Evolutionary conservation across 2,797 vertebrate species (phyloP).

Genomic region (Sebastiscus albofasciatus): DNA sequence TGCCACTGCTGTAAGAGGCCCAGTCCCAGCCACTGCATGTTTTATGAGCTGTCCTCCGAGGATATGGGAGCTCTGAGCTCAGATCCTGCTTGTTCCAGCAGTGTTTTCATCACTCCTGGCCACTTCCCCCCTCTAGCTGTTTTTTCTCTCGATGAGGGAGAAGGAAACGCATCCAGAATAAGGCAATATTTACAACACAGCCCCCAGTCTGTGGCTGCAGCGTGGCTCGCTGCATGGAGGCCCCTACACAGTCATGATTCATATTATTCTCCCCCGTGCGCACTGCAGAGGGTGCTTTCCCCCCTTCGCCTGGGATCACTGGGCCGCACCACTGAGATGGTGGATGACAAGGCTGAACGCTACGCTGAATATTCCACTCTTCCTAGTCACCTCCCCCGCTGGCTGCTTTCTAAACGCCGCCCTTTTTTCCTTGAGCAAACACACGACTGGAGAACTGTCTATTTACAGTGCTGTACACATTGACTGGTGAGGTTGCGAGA

Average conservation of each 20-base stretch:
- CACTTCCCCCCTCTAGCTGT: slow-evolving; percentile 30
- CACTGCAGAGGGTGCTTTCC: slow-evolving; percentile 44
- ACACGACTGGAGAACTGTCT: slow-evolving; percentile 35
- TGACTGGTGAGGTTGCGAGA: not conserved
- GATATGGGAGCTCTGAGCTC: slow-evolving; percentile 74
- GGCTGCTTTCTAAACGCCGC: slow-evolving; percentile 50
- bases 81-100: slow-evolving; percentile 79
- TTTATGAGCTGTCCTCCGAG: slow-evolving; percentile 84
- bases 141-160: slow-evolving; percentile 37
- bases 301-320: slow-evolving; percentile 47
- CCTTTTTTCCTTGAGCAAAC: slow-evolving; percentile 60
- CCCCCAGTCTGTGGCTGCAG: slow-evolving; percentile 42
- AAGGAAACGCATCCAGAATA: slow-evolving; percentile 63
- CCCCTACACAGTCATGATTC: slow-evolving; percentile 57
- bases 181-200: slow-evolving; percentile 58
- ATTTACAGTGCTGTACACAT: slow-evolving; percentile 41
- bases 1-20: slow-evolving; percentile 72
- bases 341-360: slow-evolving; percentile 63
- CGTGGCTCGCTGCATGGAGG: slow-evolving; percentile 20
- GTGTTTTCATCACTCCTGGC: slow-evolving; percentile 73
- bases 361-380: slow-evolving; percentile 52
- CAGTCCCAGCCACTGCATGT: slow-evolving; percentile 79
- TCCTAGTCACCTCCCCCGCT: slow-evolving; percentile 13
- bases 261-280: slow-evolving; percentile 53
- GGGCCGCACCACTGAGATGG: slow-evolving; percentile 50